phyloP scores from a whole-genome alignment of 2,113 vertebrate genomes.

The Phylloscopus trochilus region DNA sequence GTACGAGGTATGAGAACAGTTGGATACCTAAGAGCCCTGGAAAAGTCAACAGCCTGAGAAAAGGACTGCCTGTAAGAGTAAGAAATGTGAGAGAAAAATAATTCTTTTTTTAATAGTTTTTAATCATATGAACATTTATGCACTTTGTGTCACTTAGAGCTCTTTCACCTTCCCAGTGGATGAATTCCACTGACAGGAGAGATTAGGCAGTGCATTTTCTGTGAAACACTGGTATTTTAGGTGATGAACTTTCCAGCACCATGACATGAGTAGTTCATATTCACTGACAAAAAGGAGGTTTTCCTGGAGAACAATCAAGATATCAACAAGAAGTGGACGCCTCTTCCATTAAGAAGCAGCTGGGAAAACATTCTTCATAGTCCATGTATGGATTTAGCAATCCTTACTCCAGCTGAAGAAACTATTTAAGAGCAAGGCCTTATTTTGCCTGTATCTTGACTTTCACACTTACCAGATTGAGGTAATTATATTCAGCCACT shows the following conservation, averaged over 20 bases:
- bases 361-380: background rate
- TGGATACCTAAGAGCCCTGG: background rate
- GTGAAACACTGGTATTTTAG: background rate
- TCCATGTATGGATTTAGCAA: background rate
- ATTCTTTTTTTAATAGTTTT: background rate
- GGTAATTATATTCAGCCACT: background rate
- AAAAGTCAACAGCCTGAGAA: background rate
- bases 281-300: background rate
- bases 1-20: background rate
- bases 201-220: background rate
- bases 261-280: background rate
- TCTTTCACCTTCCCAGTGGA: background rate
- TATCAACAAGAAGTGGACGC: background rate
- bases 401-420: background rate
- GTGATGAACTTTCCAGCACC: background rate
- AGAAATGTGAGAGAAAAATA: background rate
- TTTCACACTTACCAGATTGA: background rate
- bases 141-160: background rate
- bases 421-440: background rate
- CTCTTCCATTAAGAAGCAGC: background rate
- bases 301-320: background rate
- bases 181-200: background rate
- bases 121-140: background rate
- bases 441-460: background rate
- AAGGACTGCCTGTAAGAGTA: background rate